Evolutionary conservation across 2,888 invertebrate species (phyloP), one percentile per base, ranked within the genome.

Genomic region (Pristionchus arcanus): DNA sequence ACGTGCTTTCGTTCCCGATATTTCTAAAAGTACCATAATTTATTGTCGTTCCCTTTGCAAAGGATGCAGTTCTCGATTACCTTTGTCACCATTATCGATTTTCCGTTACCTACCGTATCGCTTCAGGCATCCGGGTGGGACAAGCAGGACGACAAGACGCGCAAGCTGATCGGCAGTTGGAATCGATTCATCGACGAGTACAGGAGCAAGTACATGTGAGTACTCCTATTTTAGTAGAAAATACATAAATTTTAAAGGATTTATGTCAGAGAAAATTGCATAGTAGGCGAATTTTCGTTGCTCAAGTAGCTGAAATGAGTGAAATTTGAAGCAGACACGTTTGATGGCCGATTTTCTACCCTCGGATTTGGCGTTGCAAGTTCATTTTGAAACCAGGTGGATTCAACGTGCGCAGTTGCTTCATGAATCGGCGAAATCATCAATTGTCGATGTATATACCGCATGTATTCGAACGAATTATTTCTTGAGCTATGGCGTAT

Each of bases 141-240:
- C 87, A 92, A 91, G 90, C 91, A 90, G 25, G 94, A 94, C 88
- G 92, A 93, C 16, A 94, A 94, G 87, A 93, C 93, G 74, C 77
- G 93, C 31, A 93, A 93, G 88, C 83, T 94, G 31, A 87, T 94
- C 55, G 94, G 94, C 53, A 93, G 93, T 16, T 94, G 94, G 94
- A 92, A 92, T 31, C 91, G 91, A 37, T 94, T 93, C 81, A 92
- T 93, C 37, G 94, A 94, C 81, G 93, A 94, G 86, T 94, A 93
- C 83, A 89, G 93, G 28, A 92, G 91, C 90, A 94, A 94, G 90
- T 94, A 94, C 88, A 92, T 94, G 94, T 94, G 37, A 90, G 93
- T 94, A 13, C 13, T 9, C 13, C 11, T 13, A 49, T 49, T 49
- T 9, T 49, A 9, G 42, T 42, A n/a, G n/a, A n/a, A n/a, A n/a